phyloP scores from a whole-genome alignment of 2,113 vertebrate species.

The Aspiorhynchus laticeps region DNA sequence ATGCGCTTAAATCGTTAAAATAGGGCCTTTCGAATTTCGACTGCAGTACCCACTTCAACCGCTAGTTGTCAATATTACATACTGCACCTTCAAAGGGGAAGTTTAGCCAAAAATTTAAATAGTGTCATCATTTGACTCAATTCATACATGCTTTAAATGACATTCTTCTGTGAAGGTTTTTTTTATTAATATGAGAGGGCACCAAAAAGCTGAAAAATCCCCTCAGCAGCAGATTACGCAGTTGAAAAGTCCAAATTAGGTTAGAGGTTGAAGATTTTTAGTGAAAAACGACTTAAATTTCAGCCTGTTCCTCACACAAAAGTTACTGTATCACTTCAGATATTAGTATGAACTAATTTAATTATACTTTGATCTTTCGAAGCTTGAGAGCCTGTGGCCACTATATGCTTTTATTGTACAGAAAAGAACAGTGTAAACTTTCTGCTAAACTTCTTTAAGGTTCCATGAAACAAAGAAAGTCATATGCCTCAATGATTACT shows the following conservation, averaged over 20 bases:
- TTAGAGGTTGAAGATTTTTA: background rate
- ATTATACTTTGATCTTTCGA: background rate
- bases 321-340: background rate
- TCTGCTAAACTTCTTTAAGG: background rate
- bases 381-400: background rate
- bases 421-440: background rate
- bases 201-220: background rate
- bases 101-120: too few relatives aligned
- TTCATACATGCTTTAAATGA: background rate
- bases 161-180: background rate
- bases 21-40: too few relatives aligned
- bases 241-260: too few relatives aligned
- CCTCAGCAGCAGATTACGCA: too few relatives aligned
- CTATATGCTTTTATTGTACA: background rate
- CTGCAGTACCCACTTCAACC: too few relatives aligned
- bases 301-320: background rate
- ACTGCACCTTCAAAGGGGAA: too few relatives aligned
- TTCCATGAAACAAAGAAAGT: background rate
- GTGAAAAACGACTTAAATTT: background rate
- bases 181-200: too few relatives aligned
- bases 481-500: background rate
- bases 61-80: too few relatives aligned
- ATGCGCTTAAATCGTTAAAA: too few relatives aligned
- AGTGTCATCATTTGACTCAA: background rate
- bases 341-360: background rate